A percentile compares a stretch with the other conserved stretches of the same genome.
Evolutionary conservation across 2,888 invertebrate genomes (phyloP).

Genomic region (Tachystola acroxantha): DNA sequence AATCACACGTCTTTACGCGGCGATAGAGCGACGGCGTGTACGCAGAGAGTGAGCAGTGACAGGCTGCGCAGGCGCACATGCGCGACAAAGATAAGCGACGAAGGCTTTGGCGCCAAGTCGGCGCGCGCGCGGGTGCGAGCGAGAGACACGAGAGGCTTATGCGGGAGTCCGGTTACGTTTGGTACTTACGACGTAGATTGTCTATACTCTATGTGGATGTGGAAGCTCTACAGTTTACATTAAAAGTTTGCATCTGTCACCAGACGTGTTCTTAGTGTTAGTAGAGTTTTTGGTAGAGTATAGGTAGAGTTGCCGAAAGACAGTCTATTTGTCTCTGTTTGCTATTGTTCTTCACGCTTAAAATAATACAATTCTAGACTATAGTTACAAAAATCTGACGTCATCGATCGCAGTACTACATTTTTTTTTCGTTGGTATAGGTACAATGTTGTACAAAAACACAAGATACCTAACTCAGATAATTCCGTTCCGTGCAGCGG

Average conservation of each 20-base stretch:
- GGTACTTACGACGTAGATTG: constrained; percentile 45
- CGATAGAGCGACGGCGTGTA: constrained; percentile 56
- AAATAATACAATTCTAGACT: too few relatives aligned
- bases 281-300: too few relatives aligned
- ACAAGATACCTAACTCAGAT: not conserved
- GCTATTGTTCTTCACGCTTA: too few relatives aligned
- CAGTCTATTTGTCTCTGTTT: too few relatives aligned
- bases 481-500: constrained; percentile 13
- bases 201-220: too few relatives aligned
- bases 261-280: not conserved
- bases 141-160: constrained; percentile 53
- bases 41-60: constrained; percentile 48
- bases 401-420: too few relatives aligned
- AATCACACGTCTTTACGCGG: constrained; percentile 46
- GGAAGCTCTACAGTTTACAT: constrained; percentile 46
- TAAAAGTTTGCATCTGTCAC: constrained; percentile 11
- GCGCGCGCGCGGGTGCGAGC: constrained; percentile 34
- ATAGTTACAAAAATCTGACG: constrained; percentile 2
- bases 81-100: constrained; percentile 50
- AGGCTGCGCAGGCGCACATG: constrained; percentile 54
- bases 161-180: constrained; percentile 71
- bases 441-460: not conserved
- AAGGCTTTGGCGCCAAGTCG: constrained; percentile 59
- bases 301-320: too few relatives aligned
- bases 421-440: too few relatives aligned